These are phyloP conservation scores for Grallaria varia DNA, from an alignment of 2,113 vertebrate species.

Conservation along the genomic window DNA sequence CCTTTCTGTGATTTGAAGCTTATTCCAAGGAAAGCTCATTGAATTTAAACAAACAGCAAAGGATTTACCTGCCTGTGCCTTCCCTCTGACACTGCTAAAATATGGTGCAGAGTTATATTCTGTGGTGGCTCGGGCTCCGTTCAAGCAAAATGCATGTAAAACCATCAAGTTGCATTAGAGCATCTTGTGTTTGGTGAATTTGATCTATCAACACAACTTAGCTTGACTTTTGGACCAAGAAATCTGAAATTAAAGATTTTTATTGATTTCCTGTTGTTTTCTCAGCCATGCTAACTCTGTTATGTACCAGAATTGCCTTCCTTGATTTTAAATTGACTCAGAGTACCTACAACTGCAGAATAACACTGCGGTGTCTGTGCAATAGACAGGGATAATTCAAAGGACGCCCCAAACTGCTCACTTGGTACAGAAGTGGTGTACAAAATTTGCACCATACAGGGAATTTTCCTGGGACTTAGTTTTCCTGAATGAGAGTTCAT, in stretches of 20 bases:
- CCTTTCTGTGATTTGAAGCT: neutral
- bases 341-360: neutral
- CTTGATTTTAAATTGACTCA: neutral
- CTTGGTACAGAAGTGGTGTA: neutral
- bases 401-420: neutral
- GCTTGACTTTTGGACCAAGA: neutral
- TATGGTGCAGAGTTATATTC: neutral
- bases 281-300: neutral
- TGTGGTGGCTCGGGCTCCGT: neutral
- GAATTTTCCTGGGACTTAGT: neutral
- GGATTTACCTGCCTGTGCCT: neutral
- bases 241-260: neutral
- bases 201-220: neutral
- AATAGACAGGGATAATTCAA: neutral
- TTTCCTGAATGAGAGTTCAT: neutral
- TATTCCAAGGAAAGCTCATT: neutral
- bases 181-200: neutral
- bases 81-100: neutral
- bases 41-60: neutral
- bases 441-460: neutral
- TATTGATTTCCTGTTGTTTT: neutral
- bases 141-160: neutral
- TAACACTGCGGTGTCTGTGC: neutral
- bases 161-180: rapidly evolving
- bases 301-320: neutral